Conservation (phyloP, 2,113 vertebrate species). For the Hylia prasina region DNA sequence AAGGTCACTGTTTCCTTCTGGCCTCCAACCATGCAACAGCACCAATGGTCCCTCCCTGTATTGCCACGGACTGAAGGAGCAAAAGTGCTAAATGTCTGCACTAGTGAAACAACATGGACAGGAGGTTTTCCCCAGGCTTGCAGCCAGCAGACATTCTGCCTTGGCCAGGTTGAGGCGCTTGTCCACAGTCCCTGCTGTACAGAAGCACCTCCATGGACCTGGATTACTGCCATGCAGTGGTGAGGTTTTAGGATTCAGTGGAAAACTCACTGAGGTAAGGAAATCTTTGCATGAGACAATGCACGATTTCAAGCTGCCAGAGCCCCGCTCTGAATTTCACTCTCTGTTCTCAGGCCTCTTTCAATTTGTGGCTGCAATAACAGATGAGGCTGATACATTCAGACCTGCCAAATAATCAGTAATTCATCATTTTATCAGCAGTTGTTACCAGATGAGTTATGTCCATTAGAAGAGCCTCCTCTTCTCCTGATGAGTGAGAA, state of each 20-base stretch:
- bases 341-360: not conserved
- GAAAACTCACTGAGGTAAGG: not conserved
- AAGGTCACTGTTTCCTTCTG: not conserved
- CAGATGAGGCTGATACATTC: not conserved
- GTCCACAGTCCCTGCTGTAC: not conserved
- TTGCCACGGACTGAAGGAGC: not conserved
- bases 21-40: not conserved
- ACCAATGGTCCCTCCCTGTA: not conserved
- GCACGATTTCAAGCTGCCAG: not conserved
- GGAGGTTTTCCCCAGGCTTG: not conserved
- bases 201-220: not conserved
- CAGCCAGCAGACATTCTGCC: not conserved
- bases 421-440: not conserved
- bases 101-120: not conserved
- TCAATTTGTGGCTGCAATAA: not conserved
- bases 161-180: not conserved
- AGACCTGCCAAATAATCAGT: not conserved
- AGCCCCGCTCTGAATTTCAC: not conserved
- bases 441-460: conserved; percentile 7
- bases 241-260: not conserved
- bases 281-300: not conserved
- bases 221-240: not conserved
- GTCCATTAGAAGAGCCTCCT: not conserved
- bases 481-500: not conserved
- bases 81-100: not conserved